Evolutionary conservation across 2,113 vertebrate genomes (phyloP), one percentile per base, ranked within the genome.

Genomic region (Callospermophilus lateralis): DNA sequence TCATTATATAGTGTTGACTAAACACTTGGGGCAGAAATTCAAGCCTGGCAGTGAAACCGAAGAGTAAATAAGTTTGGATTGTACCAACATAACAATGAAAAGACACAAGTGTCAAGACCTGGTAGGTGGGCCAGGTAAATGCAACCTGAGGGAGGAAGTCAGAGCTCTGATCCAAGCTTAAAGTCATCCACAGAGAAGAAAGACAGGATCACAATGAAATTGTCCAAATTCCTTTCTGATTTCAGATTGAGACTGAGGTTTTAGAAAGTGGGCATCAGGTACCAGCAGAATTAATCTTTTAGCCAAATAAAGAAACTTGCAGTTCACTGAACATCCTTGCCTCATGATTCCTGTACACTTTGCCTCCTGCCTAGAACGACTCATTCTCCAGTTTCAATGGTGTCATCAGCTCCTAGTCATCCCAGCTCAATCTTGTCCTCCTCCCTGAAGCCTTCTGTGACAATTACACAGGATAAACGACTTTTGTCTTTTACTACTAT

Each of bases 21-120:
- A 95, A 97, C 89, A 93, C 77, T 68, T 19, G 51, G 83, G 61
- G 85, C 85, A 93, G 83, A 96, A 84, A 93, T 55, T 74, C 58
- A 90, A 88, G 86, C 61, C 55, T 92, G 79, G 84, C 61, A 70
- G 76, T 22, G 77, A 92, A 92, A 95, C 51, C 15, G n/a, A 93
- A 84, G 61, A 93, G 53, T 61, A 94, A 96, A 77, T 76, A 95
- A 67, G 70, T 45, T 34, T 34, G 51, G 84, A 61, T 0, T 73
- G 42, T 39, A 42, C 61, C 78, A 78, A 67, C 37, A 0, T 34
- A 90, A 84, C 42, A 83, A 72, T 10, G 89, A 67, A 92, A 89
- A 77, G 37, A 70, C 53, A 55, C 13, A 51, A 37, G 51, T 26
- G 1, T 17, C 17, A 61, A 53, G 20, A 70, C 13, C 34, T 84